phyloP scores from a whole-genome alignment of 2,797 vertebrate genomes.

The Macropus fuliginosus region DNA sequence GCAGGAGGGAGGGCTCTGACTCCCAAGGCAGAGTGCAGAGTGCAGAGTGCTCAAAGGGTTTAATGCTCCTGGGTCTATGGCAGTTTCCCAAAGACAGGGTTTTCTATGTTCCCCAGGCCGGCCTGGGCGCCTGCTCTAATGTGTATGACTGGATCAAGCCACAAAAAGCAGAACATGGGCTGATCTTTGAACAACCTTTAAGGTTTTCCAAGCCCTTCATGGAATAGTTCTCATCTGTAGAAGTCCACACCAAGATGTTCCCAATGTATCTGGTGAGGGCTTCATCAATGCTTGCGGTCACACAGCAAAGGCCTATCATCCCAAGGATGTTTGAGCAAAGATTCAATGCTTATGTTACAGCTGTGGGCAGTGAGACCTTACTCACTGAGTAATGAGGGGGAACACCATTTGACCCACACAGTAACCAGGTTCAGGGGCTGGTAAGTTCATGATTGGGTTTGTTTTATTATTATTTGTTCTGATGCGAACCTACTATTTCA shows the following conservation, averaged over 20 bases:
- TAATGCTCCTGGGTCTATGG: not conserved
- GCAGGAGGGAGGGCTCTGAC: not conserved
- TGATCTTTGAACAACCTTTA: not conserved
- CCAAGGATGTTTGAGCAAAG: not conserved
- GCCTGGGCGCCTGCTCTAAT: not conserved
- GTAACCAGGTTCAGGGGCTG: not conserved
- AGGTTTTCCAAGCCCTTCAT: not conserved
- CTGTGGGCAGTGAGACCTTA: not conserved
- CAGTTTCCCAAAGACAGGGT: not conserved
- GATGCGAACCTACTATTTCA: not conserved
- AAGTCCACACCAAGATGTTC: not conserved
- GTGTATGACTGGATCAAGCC: not conserved
- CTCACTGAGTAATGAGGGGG: no score
- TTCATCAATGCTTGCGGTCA: not conserved
- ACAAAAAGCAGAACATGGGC: not conserved
- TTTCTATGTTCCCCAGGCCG: not conserved
- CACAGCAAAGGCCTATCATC: not conserved
- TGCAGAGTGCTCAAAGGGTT: not conserved
- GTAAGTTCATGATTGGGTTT: not conserved
- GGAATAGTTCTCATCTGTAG: not conserved
- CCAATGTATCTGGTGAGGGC: not conserved
- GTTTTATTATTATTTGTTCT: not conserved
- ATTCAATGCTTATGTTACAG: not conserved
- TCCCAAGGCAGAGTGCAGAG: conserved; percentile 18
- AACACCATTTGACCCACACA: not conserved